phyloP scores from a whole-genome alignment of 2,888 invertebrate genomes.

The Rhagonycha lutea region DNA sequence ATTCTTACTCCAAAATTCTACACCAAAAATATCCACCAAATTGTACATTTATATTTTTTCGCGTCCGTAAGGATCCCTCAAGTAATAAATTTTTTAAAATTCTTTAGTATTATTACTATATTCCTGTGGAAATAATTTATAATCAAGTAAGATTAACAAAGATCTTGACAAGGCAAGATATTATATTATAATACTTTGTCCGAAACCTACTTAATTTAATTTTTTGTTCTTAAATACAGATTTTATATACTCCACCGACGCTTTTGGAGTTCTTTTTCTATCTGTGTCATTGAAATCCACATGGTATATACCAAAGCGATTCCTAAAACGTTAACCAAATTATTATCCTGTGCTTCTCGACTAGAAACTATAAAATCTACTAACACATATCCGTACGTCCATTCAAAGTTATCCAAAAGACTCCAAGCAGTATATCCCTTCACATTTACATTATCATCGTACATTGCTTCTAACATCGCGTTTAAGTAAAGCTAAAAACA shows the following conservation, averaged over 20 bases:
- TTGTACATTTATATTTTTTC: too few relatives aligned
- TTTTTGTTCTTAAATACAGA: constrained; percentile 50
- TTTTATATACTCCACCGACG: constrained; percentile 61
- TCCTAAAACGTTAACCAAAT: constrained; percentile 33
- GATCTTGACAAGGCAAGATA: too few relatives aligned
- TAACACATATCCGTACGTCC: constrained; percentile 43
- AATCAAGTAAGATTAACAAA: too few relatives aligned
- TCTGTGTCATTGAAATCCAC: constrained; percentile 65
- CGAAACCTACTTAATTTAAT: neutral
- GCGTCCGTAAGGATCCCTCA: too few relatives aligned
- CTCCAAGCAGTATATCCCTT: constrained; percentile 43
- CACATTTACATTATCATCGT: constrained; percentile 39
- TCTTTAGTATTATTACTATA: too few relatives aligned
- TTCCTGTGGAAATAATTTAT: too few relatives aligned
- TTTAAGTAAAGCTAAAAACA: constrained; percentile 37
- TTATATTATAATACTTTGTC: too few relatives aligned
- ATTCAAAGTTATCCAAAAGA: constrained; percentile 48
- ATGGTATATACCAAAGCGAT: constrained; percentile 66
- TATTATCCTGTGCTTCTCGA: too few relatives aligned
- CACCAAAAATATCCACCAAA: too few relatives aligned
- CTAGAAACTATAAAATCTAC: neutral
- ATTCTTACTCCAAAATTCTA: too few relatives aligned
- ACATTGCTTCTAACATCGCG: constrained; percentile 38
- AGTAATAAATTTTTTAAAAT: too few relatives aligned
- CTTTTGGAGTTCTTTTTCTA: constrained; percentile 64